phyloP scores from a whole-genome alignment of 2,797 vertebrate genomes.

The Antrozous pallidus region DNA sequence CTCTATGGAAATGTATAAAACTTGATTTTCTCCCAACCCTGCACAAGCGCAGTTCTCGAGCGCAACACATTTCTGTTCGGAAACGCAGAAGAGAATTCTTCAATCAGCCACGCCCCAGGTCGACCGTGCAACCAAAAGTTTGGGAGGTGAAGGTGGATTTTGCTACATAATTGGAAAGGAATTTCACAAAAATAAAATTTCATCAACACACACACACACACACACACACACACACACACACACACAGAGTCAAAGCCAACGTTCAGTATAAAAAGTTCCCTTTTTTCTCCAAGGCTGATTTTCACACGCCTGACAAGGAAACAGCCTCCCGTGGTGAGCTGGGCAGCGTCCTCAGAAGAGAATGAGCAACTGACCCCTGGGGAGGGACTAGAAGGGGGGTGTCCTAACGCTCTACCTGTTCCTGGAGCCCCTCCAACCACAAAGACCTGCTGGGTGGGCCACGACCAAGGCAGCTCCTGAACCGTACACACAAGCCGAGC shows the following conservation, averaged over 20 bases:
- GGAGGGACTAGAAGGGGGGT: no score
- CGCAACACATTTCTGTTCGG: not conserved
- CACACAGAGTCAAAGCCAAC: not conserved
- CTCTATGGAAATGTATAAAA: not conserved
- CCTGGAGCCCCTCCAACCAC: not conserved
- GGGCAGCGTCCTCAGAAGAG: not conserved
- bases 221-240: not conserved
- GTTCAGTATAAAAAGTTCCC: constrained; percentile 42
- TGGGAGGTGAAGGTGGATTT: not conserved
- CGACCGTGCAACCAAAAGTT: not conserved
- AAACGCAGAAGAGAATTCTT: not conserved
- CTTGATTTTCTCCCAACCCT: not conserved
- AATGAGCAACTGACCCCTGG: not conserved
- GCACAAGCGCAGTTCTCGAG: not conserved
- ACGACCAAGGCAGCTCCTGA: not conserved
- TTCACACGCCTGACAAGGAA: not conserved
- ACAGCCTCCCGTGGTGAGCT: not conserved
- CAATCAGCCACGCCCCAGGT: not conserved
- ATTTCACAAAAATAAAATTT: constrained; percentile 59
- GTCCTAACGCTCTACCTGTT: not conserved
- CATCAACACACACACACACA: not conserved
- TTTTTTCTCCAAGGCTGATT: constrained; percentile 13
- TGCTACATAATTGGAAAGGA: constrained; percentile 33
- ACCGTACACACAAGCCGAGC: accelerated
- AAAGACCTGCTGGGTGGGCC: not conserved